Conservation (phyloP, 1,140 invertebrate species). For the Latrodectus geometricus region DNA sequence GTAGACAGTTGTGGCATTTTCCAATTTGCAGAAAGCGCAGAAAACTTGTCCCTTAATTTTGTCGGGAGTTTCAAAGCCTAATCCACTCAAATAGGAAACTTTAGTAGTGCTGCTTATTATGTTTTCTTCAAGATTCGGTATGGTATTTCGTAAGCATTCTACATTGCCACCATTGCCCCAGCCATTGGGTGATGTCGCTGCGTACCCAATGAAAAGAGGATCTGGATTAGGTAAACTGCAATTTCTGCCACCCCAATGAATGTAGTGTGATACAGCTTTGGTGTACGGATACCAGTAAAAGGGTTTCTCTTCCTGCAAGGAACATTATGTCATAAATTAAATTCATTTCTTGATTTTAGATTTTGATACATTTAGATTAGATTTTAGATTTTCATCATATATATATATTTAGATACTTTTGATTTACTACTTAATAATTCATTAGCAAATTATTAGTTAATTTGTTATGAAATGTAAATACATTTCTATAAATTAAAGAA, state of each 20-base stretch:
- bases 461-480: too few species aligned
- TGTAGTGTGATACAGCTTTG: background rate
- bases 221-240: background rate
- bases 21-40: conserved; percentile 7
- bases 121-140: background rate
- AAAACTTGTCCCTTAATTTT: background rate
- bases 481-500: too few species aligned
- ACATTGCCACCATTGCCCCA: conserved; percentile 21
- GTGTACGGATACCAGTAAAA: conserved; percentile 23
- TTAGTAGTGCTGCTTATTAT: background rate
- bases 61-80: background rate
- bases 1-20: conserved; percentile 14
- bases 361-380: too few species aligned
- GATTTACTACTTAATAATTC: too few species aligned
- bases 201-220: conserved; percentile 9
- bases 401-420: too few species aligned
- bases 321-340: too few species aligned
- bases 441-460: too few species aligned
- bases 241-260: conserved; percentile 16
- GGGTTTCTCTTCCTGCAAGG: conserved; percentile 1
- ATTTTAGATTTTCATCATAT: too few species aligned
- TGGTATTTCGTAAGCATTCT: background rate
- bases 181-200: background rate
- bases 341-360: too few species aligned
- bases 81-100: background rate